Evolutionary conservation across 2,888 invertebrate species (phyloP).

Genomic region (Diploptera punctata): DNA sequence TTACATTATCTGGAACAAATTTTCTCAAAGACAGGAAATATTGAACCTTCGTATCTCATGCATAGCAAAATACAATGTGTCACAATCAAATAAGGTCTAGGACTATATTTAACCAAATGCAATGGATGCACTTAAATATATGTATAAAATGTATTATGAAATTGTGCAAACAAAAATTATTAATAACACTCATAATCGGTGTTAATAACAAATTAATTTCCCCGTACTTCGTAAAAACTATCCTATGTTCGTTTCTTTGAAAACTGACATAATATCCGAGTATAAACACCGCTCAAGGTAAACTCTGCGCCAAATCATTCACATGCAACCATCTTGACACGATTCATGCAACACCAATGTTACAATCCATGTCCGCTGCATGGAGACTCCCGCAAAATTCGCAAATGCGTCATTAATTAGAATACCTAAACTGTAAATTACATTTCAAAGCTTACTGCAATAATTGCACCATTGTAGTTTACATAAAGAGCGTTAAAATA

Average conservation of each 20-base stretch:
- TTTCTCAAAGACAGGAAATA: too few relatives aligned
- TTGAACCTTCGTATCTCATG: too few relatives aligned
- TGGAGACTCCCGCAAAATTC: slow-evolving; percentile 41
- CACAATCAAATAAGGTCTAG: slow-evolving; percentile 29
- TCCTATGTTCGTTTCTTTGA: not conserved
- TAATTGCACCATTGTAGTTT: slow-evolving; percentile 17
- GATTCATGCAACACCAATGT: slow-evolving; percentile 49
- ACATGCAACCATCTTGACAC: slow-evolving; percentile 52
- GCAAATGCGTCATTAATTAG: slow-evolving; percentile 35
- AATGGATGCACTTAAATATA: slow-evolving; percentile 33
- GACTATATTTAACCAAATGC: slow-evolving; percentile 36
- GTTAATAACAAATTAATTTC: too few relatives aligned
- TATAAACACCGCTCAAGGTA: slow-evolving; percentile 45
- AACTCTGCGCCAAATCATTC: slow-evolving; percentile 50
- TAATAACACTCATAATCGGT: too few relatives aligned
- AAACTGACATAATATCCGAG: not conserved
- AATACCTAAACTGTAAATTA: slow-evolving; percentile 22
- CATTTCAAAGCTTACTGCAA: slow-evolving; percentile 17
- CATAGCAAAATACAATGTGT: too few relatives aligned
- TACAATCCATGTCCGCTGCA: slow-evolving; percentile 45
- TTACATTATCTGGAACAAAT: too few relatives aligned
- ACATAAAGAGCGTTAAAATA: slow-evolving; percentile 32
- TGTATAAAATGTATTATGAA: not conserved
- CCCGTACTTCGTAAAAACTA: too few relatives aligned
- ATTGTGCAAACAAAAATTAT: too few relatives aligned